Evolutionary conservation across 2,888 invertebrate genomes (phyloP).

Genomic region (Ophion ventricosus): DNA sequence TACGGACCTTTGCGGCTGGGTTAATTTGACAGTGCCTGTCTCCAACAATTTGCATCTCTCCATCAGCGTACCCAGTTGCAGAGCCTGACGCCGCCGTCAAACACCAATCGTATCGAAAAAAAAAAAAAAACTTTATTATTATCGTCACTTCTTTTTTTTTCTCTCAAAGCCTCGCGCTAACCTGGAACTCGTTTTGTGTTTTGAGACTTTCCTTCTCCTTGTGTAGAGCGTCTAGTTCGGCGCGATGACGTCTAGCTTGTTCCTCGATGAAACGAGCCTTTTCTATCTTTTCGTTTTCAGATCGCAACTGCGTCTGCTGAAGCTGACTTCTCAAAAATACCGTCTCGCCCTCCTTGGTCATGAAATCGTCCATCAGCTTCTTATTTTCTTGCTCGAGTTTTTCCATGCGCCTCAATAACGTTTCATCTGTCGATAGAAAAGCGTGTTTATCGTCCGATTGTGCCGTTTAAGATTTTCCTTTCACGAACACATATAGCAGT

Average conservation of each 20-base stretch:
- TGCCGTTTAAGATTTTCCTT: too few species aligned
- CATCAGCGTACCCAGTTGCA: conserved; percentile 74
- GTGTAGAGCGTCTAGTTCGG: conserved; percentile 72
- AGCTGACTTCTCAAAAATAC: conserved; percentile 76
- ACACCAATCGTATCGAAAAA: neutral
- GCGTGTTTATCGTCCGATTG: neutral
- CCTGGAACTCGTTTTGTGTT: conserved; percentile 78
- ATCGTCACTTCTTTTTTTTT: neutral
- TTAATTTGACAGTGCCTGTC: conserved; percentile 74
- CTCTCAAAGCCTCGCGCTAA: conserved; percentile 39
- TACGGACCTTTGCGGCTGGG: conserved; percentile 73
- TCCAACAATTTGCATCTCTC: conserved; percentile 78
- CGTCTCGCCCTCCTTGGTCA: conserved; percentile 79
- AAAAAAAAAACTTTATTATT: neutral
- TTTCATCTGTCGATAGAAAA: conserved; percentile 46
- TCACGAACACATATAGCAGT: too few species aligned
- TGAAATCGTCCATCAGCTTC: conserved; percentile 75
- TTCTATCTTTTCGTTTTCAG: conserved; percentile 74
- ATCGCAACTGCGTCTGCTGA: conserved; percentile 73
- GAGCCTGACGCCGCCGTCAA: conserved; percentile 62
- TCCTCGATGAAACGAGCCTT: conserved; percentile 75
- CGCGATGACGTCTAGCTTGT: conserved; percentile 72
- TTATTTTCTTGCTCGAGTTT: conserved; percentile 76
- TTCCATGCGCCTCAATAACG: conserved; percentile 66
- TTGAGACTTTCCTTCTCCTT: conserved; percentile 78